phyloP scores from a whole-genome alignment of 2,888 invertebrate genomes.

The Penaeus monodon region DNA sequence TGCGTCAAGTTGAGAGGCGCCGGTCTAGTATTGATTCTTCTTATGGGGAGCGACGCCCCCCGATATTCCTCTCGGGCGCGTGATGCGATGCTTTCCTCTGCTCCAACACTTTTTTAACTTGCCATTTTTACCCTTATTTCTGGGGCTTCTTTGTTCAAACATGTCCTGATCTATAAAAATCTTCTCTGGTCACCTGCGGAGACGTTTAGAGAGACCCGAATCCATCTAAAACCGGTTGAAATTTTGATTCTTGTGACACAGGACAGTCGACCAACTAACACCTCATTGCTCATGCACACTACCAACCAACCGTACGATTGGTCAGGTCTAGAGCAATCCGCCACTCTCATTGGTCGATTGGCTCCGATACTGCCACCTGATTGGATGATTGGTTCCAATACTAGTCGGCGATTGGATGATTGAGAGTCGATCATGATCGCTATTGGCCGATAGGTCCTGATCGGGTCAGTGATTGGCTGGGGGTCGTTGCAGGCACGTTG shows the following conservation, averaged over 20 bases:
- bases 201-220: background rate
- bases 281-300: conserved; percentile 63
- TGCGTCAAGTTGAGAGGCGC: conserved; percentile 63
- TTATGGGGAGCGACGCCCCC: conserved; percentile 64
- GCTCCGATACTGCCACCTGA: conserved; percentile 59
- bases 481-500: conserved; percentile 44
- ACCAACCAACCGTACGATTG: conserved; percentile 60
- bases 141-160: conserved; percentile 8
- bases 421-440: conserved; percentile 61
- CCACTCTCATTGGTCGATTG: conserved; percentile 60
- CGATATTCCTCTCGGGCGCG: conserved; percentile 60
- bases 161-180: background rate
- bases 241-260: conserved; percentile 58
- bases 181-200: background rate
- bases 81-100: conserved; percentile 58
- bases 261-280: conserved; percentile 58
- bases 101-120: conserved; percentile 52
- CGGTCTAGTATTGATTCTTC: conserved; percentile 64
- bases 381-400: conserved; percentile 64
- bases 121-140: background rate
- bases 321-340: conserved; percentile 55
- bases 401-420: conserved; percentile 56
- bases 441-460: conserved; percentile 57
- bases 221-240: conserved; percentile 30
- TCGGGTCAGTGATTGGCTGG: conserved; percentile 51